These are phyloP conservation scores for Platyura marginata DNA, from an alignment of 1,140 invertebrate species.

Conservation along the genomic window DNA sequence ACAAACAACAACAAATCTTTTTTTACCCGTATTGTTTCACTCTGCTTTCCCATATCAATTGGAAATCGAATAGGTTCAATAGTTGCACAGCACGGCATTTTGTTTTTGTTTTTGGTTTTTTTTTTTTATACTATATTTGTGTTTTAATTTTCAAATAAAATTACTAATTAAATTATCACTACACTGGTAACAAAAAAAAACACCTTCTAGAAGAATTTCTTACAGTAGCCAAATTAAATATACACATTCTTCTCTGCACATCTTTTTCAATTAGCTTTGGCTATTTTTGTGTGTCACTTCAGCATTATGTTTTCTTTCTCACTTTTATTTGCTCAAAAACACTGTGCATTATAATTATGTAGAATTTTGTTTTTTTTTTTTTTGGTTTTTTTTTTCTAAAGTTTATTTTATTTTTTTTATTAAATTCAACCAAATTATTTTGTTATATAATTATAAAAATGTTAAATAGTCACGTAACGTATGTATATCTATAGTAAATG, in stretches of 20 bases:
- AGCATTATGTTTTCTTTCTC: neutral
- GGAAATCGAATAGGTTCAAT: slow-evolving; percentile 46
- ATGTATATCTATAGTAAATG: too few relatives aligned
- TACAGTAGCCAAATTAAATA: neutral
- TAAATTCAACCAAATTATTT: too few relatives aligned
- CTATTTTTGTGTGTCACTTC: neutral
- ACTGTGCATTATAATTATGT: neutral
- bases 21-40: slow-evolving; percentile 60
- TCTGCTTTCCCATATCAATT: slow-evolving; percentile 55
- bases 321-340: neutral
- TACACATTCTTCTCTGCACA: neutral
- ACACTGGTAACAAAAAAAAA: too few relatives aligned
- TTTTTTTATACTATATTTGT: too few relatives aligned
- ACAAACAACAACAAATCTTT: neutral
- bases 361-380: too few relatives aligned
- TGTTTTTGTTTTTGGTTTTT: slow-evolving; percentile 4
- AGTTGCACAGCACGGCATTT: slow-evolving; percentile 45
- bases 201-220: too few relatives aligned
- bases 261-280: neutral
- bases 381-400: too few relatives aligned
- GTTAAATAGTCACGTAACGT: too few relatives aligned
- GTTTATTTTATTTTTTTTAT: too few relatives aligned
- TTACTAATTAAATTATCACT: too few relatives aligned
- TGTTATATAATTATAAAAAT: too few relatives aligned
- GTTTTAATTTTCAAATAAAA: too few relatives aligned